These are phyloP conservation scores for Calvadosia cruxmelitensis DNA, from an alignment of 30 jellyfish, hydroid and myxozoan genomes.

Conservation along the genomic window DNA sequence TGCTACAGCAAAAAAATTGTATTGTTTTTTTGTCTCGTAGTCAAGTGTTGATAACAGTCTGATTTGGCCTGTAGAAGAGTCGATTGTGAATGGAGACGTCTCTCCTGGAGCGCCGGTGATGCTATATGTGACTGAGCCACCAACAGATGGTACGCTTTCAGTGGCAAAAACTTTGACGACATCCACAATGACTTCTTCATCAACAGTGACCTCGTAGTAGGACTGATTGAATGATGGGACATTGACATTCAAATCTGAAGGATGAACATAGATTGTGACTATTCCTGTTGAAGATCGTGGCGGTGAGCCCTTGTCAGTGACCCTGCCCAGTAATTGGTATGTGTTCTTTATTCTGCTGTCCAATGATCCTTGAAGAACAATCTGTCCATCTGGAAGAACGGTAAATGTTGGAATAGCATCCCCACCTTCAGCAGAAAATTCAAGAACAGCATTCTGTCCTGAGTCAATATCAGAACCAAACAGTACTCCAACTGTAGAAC, in stretches of 20 bases:
- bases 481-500: conserved; percentile 29
- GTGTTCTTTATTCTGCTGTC: conserved; percentile 20
- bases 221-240: conserved; percentile 18
- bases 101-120: conserved; percentile 23
- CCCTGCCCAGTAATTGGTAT: conserved; percentile 37
- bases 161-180: conserved; percentile 32
- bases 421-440: conserved; percentile 63
- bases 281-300: conserved; percentile 3
- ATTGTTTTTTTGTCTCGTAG: conserved; percentile 32
- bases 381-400: conserved; percentile 44
- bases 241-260: conserved; percentile 17
- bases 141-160: conserved; percentile 10
- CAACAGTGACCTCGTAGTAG: conserved; percentile 15
- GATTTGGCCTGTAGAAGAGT: conserved; percentile 27
- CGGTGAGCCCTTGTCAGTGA: conserved; percentile 50
- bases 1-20: conserved; percentile 39
- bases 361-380: conserved; percentile 20
- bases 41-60: conserved; percentile 26
- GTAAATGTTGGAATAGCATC: conserved; percentile 41
- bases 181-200: conserved; percentile 23
- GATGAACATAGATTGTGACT: conserved; percentile 39
- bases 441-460: conserved; percentile 19
- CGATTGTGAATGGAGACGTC: conserved; percentile 18
- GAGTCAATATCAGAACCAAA: conserved; percentile 38
- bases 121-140: conserved; percentile 16